phyloP scores from a whole-genome alignment of 2,797 vertebrate genomes.

The Sternotherus odoratus region DNA sequence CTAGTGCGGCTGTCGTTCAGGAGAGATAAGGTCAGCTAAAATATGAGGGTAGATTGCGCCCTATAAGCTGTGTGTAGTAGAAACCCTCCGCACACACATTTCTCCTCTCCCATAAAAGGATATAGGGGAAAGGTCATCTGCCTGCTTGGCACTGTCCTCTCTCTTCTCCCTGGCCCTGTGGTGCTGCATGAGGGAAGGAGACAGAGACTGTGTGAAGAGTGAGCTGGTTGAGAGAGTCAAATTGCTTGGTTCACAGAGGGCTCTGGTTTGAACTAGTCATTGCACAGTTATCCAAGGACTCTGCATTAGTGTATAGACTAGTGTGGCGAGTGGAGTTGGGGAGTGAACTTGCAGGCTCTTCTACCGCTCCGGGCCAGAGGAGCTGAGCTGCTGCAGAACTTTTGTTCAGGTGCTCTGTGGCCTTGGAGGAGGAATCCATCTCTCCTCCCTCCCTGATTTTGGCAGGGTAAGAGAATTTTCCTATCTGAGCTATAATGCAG shows the following conservation, averaged over 20 bases:
- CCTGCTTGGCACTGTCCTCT: neutral
- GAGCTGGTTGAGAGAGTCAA: constrained; percentile 12
- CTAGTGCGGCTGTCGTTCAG: neutral
- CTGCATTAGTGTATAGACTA: neutral
- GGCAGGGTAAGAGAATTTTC: no score
- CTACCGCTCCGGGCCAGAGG: neutral
- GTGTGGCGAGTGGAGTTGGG: neutral
- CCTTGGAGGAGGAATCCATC: neutral
- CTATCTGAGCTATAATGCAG: neutral
- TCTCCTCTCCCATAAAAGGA: neutral
- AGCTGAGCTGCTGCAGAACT: neutral
- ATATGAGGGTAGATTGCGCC: fast-evolving
- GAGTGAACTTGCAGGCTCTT: neutral
- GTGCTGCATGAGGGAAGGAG: neutral
- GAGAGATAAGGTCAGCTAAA: constrained; percentile 5
- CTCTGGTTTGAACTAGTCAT: neutral
- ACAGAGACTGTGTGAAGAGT: neutral
- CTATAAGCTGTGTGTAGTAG: neutral
- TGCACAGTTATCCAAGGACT: neutral
- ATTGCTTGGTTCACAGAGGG: neutral
- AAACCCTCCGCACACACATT: neutral
- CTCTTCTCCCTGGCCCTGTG: neutral
- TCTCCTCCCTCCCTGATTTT: no score
- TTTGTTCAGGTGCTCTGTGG: neutral
- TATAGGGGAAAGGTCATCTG: neutral